Conservation (phyloP, 2,797 vertebrate species). For the Discoglossus pictus region DNA sequence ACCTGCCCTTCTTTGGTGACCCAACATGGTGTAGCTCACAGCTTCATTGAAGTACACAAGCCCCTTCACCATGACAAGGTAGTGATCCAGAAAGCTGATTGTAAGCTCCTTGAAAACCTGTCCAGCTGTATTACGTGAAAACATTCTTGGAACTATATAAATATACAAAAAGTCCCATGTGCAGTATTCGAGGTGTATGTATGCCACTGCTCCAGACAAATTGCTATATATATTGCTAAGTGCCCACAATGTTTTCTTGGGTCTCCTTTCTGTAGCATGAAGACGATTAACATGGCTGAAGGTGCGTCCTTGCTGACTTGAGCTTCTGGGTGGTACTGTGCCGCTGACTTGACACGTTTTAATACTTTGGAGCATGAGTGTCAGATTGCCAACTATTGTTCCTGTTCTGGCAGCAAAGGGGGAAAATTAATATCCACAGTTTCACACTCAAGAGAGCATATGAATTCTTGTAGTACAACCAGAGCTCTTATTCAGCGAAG, state of each 20-base stretch:
- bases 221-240: constrained; percentile 14
- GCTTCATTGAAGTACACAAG: no score
- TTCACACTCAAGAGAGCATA: constrained; percentile 46
- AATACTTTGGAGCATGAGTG: constrained; percentile 21
- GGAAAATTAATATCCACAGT: constrained; percentile 47
- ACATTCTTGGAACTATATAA: no score
- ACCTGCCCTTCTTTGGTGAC: no score
- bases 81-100: no score
- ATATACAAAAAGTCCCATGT: no score
- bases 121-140: no score
- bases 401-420: constrained; percentile 38
- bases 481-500: not conserved
- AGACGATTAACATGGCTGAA: constrained; percentile 39
- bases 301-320: constrained; percentile 41
- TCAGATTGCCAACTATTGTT: constrained; percentile 48
- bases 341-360: constrained; percentile 48
- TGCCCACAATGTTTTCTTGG: not conserved
- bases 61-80: no score
- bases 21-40: no score
- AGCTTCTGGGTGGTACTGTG: constrained; percentile 45
- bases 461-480: constrained; percentile 32
- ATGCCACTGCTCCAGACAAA: not conserved
- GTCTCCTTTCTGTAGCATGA: not conserved
- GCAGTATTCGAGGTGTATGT: no score
- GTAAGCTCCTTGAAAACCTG: no score